Evolutionary conservation across 2,888 invertebrate genomes (phyloP).

Genomic region (Melanophora roralis): DNA sequence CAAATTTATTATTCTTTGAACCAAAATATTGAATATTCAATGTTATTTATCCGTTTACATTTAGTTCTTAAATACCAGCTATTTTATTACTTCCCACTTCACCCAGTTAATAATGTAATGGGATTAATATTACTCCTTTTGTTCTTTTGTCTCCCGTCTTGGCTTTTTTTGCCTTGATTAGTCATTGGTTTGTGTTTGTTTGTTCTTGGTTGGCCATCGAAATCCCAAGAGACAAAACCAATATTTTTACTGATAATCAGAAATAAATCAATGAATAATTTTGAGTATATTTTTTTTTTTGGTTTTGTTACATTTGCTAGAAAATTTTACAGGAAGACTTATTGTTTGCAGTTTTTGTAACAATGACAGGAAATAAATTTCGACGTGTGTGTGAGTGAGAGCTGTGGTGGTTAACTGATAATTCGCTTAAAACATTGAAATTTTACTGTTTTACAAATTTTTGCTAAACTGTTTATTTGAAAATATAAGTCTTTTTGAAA

Average conservation of each 20-base stretch:
- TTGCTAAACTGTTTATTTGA: background rate
- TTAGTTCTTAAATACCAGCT: background rate
- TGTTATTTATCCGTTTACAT: constrained; percentile 17
- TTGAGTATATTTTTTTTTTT: background rate
- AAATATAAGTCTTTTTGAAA: no score
- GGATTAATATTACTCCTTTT: constrained; percentile 12
- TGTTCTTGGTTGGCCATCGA: background rate
- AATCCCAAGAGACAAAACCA: constrained; percentile 54
- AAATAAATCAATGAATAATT: constrained; percentile 57
- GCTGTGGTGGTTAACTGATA: background rate
- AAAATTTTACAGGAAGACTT: constrained; percentile 44
- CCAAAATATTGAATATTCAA: constrained; percentile 12
- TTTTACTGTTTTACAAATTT: background rate
- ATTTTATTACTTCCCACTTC: background rate
- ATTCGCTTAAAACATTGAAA: background rate
- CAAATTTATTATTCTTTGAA: constrained; percentile 10
- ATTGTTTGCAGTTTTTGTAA: constrained; percentile 29
- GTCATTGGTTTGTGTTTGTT: background rate
- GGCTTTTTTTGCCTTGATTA: constrained; percentile 20
- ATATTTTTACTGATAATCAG: constrained; percentile 54
- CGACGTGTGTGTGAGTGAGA: background rate
- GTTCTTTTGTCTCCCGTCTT: constrained; percentile 29
- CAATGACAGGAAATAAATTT: constrained; percentile 55
- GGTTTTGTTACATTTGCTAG: background rate
- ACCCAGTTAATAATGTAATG: background rate